These are phyloP conservation scores for Rhadinocentrus ornatus DNA, from an alignment of 2,797 vertebrate genomes.

Conservation along the genomic window DNA sequence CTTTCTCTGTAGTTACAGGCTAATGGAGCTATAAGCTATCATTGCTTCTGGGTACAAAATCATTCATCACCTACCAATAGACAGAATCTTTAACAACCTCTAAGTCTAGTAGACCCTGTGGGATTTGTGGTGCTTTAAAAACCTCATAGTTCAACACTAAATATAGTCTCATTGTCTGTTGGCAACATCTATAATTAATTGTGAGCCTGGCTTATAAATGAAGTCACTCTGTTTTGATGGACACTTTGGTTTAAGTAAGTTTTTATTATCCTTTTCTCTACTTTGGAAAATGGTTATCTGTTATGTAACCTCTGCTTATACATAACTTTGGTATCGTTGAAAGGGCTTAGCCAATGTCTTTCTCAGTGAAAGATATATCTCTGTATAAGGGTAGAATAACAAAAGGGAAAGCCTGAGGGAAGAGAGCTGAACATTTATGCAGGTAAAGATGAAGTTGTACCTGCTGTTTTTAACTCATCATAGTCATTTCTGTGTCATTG, in stretches of 20 bases:
- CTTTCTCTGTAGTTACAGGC: constrained; percentile 75
- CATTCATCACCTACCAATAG: constrained; percentile 77
- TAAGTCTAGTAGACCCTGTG: constrained; percentile 66
- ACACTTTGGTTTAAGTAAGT: constrained; percentile 58
- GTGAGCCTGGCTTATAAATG: constrained; percentile 30
- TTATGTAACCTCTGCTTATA: constrained; percentile 69
- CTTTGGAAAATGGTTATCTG: constrained; percentile 72
- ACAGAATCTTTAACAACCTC: constrained; percentile 74
- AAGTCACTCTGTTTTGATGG: constrained; percentile 41
- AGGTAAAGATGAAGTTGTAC: constrained; percentile 65
- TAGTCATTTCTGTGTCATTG: constrained; percentile 61
- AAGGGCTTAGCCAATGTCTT: constrained; percentile 66
- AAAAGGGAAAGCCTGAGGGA: constrained; percentile 47
- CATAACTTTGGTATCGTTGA: constrained; percentile 71
- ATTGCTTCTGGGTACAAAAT: constrained; percentile 63
- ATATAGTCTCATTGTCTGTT: constrained; percentile 63
- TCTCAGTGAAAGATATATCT: constrained; percentile 70
- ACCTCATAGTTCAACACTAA: constrained; percentile 67
- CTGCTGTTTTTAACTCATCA: constrained; percentile 51
- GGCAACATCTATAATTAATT: constrained; percentile 56
- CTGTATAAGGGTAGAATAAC: constrained; percentile 73
- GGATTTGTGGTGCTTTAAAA: constrained; percentile 68
- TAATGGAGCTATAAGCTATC: constrained; percentile 80
- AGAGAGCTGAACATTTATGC: constrained; percentile 42
- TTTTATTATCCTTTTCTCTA: constrained; percentile 68